Evolutionary conservation across 2,797 vertebrate species (phyloP).

Genomic region (Chaetophractus vellerosus): DNA sequence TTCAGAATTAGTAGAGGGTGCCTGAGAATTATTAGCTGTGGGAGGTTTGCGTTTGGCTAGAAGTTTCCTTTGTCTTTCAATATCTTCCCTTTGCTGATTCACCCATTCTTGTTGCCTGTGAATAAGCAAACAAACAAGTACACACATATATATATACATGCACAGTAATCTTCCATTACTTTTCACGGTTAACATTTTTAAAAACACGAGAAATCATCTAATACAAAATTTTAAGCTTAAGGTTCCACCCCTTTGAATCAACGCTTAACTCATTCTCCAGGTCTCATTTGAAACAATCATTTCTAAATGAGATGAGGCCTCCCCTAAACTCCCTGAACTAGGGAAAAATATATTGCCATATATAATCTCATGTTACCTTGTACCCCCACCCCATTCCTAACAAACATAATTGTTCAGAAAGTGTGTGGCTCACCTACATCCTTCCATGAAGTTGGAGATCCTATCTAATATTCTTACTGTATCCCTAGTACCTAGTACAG

Average conservation of each 20-base stretch:
- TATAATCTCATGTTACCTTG: neutral
- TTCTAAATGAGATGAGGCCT: slow-evolving; percentile 38
- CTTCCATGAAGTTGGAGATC: neutral
- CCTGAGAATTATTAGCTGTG: slow-evolving; percentile 96
- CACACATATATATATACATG: neutral
- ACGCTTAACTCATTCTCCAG: neutral
- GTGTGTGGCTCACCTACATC: neutral
- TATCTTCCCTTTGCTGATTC: slow-evolving; percentile 99
- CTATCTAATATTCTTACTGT: neutral
- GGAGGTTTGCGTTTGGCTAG: slow-evolving; percentile 98
- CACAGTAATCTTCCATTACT: slow-evolving; percentile 81
- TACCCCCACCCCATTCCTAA: neutral
- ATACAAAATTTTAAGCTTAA: slow-evolving; percentile 17
- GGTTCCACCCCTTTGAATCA: neutral
- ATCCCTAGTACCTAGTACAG: neutral
- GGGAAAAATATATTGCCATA: neutral
- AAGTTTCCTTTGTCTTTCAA: slow-evolving; percentile 98
- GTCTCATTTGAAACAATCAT: neutral
- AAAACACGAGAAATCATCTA: slow-evolving; percentile 43
- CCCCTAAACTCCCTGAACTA: neutral
- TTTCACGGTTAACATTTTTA: slow-evolving; percentile 53
- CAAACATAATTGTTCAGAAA: neutral
- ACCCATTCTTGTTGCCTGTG: slow-evolving; percentile 97
- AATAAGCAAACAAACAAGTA: slow-evolving; percentile 82
- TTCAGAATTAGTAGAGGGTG: slow-evolving; percentile 97